Conservation (phyloP, 1,140 invertebrate genomes). For the Zaprionus gabonicus region DNA sequence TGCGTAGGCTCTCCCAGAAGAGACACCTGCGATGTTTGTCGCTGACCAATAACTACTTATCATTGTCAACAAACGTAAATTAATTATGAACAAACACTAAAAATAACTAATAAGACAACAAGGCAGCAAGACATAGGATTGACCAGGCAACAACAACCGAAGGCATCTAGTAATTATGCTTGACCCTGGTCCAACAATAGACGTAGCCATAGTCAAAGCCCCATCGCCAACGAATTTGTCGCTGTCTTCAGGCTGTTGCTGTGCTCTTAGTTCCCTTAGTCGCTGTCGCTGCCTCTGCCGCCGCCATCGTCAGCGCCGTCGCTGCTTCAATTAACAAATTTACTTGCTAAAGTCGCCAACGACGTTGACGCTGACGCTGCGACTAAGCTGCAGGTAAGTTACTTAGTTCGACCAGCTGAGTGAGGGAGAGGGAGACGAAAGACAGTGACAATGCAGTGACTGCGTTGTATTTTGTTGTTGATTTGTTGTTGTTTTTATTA, state of each 20-base stretch:
- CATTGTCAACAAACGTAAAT: constrained; percentile 66
- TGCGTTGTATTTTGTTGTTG: constrained; percentile 24
- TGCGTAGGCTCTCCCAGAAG: constrained; percentile 42
- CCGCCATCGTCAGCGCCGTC: constrained; percentile 7
- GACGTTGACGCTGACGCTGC: constrained; percentile 14
- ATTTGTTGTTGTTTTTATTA: constrained; percentile 40
- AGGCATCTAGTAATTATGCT: constrained; percentile 73
- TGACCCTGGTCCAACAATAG: constrained; percentile 80
- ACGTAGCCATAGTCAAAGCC: constrained; percentile 28
- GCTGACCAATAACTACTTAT: constrained; percentile 42
- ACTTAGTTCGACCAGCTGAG: constrained; percentile 3
- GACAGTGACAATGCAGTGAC: constrained; percentile 53
- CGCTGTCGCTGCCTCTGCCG: constrained; percentile 10
- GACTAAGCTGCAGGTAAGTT: constrained; percentile 64
- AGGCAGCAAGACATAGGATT: constrained; percentile 13
- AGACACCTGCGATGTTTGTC: constrained; percentile 12
- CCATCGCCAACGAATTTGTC: constrained; percentile 48
- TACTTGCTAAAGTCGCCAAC: constrained; percentile 29
- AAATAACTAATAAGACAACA: constrained; percentile 56
- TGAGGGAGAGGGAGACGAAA: constrained; percentile 2
- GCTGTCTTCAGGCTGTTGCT: constrained; percentile 41
- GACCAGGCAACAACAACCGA: constrained; percentile 30
- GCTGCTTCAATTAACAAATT: constrained; percentile 57
- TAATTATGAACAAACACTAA: constrained; percentile 75
- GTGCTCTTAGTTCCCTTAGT: background rate